Conservation (phyloP, 2,797 vertebrate genomes). For the Potorous gilbertii region DNA sequence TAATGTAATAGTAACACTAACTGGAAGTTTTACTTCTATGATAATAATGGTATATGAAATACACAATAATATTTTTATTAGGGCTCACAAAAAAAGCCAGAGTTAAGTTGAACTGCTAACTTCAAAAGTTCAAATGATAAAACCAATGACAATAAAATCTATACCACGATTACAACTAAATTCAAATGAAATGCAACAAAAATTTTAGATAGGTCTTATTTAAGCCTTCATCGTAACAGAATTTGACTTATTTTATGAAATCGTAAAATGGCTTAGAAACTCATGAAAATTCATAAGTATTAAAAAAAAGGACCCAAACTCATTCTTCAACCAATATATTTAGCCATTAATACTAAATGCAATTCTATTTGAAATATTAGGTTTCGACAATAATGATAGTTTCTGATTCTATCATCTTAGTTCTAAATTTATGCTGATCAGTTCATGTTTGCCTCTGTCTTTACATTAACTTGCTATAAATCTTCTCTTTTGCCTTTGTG, state of each 20-base stretch:
- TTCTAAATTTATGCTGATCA: background rate
- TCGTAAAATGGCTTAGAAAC: background rate
- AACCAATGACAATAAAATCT: background rate
- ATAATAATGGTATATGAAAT: background rate
- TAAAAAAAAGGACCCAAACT: background rate
- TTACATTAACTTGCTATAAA: background rate
- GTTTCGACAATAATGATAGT: background rate
- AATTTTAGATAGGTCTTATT: background rate
- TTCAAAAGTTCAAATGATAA: background rate
- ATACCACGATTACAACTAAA: background rate
- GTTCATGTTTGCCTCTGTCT: background rate
- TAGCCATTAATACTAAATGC: background rate
- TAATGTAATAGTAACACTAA: background rate
- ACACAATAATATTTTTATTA: background rate
- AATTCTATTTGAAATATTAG: background rate
- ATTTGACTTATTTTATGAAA: background rate
- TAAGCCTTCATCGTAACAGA: background rate
- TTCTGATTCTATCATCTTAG: background rate
- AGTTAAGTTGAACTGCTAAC: background rate
- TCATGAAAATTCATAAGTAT: background rate
- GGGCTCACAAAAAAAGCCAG: background rate
- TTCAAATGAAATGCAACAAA: background rate
- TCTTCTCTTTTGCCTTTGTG: background rate
- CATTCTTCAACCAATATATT: background rate
- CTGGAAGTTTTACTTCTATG: background rate